Percentiles rank a stretch among this genome's conserved stretches.
Conservation (phyloP, 1,140 invertebrate species). For the Hycleus phaleratus region DNA sequence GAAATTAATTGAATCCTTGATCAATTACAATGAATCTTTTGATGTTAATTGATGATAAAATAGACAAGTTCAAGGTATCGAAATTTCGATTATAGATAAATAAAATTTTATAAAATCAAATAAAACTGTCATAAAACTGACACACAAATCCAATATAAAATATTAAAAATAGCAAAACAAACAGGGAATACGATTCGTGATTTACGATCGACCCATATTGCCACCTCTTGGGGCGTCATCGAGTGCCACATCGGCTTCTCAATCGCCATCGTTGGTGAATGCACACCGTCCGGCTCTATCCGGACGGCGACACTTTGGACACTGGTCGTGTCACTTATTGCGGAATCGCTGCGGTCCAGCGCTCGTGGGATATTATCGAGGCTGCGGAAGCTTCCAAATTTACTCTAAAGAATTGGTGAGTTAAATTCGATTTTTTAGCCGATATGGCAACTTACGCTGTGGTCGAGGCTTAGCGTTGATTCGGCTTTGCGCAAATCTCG, state of each 20-base stretch:
- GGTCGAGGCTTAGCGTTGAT: conserved; percentile 44
- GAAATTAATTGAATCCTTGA: too few species aligned
- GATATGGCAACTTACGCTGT: conserved; percentile 25
- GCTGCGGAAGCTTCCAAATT: conserved; percentile 45
- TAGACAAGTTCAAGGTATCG: too few species aligned
- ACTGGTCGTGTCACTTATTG: conserved; percentile 3
- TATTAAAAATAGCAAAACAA: conserved; percentile 72
- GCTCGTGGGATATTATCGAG: conserved; percentile 50
- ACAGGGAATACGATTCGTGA: conserved; percentile 71
- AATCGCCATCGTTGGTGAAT: too few species aligned
- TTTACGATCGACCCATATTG: conserved; percentile 76
- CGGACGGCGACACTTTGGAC: conserved; percentile 31
- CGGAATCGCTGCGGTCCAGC: conserved; percentile 46
- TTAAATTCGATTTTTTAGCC: conserved; percentile 33
- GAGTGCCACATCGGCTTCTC: conserved; percentile 53
- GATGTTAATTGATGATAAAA: too few species aligned
- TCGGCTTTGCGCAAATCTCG: conserved; percentile 55
- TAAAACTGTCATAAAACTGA: conserved; percentile 20
- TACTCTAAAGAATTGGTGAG: background rate
- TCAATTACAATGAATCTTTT: too few species aligned
- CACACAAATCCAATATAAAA: conserved; percentile 79
- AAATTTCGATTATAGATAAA: too few species aligned
- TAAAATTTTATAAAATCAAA: too few species aligned
- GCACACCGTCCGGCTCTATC: too few species aligned
- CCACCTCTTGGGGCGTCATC: conserved; percentile 78